Evolutionary conservation across 2,888 invertebrate genomes (phyloP).

Genomic region (Sphaerophoria taeniata): DNA sequence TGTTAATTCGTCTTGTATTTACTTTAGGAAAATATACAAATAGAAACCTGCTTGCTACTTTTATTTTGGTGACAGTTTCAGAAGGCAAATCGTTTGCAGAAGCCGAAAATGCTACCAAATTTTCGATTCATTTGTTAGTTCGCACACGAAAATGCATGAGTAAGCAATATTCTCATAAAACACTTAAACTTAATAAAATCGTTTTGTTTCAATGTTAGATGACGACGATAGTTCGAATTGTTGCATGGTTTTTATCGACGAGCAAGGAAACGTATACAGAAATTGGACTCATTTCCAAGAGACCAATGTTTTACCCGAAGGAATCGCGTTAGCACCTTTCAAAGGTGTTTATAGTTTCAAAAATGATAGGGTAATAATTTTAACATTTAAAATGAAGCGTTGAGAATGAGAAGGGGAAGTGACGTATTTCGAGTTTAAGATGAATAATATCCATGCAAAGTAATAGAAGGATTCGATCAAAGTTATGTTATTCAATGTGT

Average conservation of each 20-base stretch:
- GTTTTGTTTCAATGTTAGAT: conserved; percentile 37
- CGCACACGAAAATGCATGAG: conserved; percentile 80
- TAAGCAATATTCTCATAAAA: conserved; percentile 70
- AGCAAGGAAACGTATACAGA: conserved; percentile 82
- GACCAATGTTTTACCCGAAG: conserved; percentile 82
- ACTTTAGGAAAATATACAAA: conserved; percentile 80
- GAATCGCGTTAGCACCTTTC: conserved; percentile 83
- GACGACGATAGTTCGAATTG: conserved; percentile 76
- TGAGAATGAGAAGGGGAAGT: too few species aligned
- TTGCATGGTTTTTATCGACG: conserved; percentile 81
- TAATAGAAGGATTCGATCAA: too few species aligned
- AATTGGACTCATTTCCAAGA: conserved; percentile 82
- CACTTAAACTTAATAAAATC: too few species aligned
- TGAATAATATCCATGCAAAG: too few species aligned
- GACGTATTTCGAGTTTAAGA: too few species aligned
- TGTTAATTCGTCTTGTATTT: neutral
- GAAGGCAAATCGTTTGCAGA: conserved; percentile 64
- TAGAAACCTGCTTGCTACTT: conserved; percentile 78
- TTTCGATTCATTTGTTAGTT: conserved; percentile 79
- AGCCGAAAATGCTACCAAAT: conserved; percentile 73
- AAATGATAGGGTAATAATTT: conserved; percentile 45
- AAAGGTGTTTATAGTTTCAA: conserved; percentile 80
- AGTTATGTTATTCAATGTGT: too few species aligned
- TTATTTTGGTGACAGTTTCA: conserved; percentile 79
- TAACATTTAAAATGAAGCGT: too few species aligned